Conservation (phyloP, 2,888 invertebrate species). For the Sarcophaga rosellei region DNA sequence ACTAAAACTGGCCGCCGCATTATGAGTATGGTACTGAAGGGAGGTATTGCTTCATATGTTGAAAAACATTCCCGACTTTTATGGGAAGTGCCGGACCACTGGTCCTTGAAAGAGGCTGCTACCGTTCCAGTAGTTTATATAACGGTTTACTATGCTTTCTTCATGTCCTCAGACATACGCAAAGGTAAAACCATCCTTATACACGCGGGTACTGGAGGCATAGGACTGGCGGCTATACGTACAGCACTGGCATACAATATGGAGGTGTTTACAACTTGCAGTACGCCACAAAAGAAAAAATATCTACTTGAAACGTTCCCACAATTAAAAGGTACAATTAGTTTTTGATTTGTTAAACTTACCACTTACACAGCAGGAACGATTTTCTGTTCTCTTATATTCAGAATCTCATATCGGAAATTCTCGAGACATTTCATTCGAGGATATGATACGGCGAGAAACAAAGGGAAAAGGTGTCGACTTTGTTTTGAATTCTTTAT, state of each 20-base stretch:
- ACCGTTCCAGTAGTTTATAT: slow-evolving; percentile 91
- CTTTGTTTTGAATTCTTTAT: slow-evolving; percentile 93
- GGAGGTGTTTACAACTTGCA: slow-evolving; percentile 87
- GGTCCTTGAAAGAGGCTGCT: slow-evolving; percentile 89
- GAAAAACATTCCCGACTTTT: slow-evolving; percentile 73
- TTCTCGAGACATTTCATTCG: slow-evolving; percentile 93
- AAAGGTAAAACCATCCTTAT: slow-evolving; percentile 82
- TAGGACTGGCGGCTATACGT: slow-evolving; percentile 90
- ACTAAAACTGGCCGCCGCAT: slow-evolving; percentile 83
- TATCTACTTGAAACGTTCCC: slow-evolving; percentile 84
- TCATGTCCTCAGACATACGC: slow-evolving; percentile 76
- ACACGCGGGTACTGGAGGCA: slow-evolving; percentile 86
- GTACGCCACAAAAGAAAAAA: slow-evolving; percentile 84
- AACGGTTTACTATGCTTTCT: slow-evolving; percentile 84
- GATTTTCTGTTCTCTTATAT: background rate
- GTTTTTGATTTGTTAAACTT: background rate
- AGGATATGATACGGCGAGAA: slow-evolving; percentile 89
- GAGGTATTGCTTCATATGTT: slow-evolving; percentile 83
- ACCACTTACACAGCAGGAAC: no score
- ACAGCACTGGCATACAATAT: slow-evolving; percentile 86
- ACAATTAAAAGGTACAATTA: slow-evolving; percentile 82
- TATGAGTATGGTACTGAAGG: slow-evolving; percentile 84
- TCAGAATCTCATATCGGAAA: slow-evolving; percentile 88
- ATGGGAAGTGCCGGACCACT: slow-evolving; percentile 88
- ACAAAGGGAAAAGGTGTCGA: slow-evolving; percentile 95